Percentiles rank a stretch among this genome's conserved stretches.
Conservation (phyloP, 2,797 vertebrate species). For the Alosa sapidissima region DNA sequence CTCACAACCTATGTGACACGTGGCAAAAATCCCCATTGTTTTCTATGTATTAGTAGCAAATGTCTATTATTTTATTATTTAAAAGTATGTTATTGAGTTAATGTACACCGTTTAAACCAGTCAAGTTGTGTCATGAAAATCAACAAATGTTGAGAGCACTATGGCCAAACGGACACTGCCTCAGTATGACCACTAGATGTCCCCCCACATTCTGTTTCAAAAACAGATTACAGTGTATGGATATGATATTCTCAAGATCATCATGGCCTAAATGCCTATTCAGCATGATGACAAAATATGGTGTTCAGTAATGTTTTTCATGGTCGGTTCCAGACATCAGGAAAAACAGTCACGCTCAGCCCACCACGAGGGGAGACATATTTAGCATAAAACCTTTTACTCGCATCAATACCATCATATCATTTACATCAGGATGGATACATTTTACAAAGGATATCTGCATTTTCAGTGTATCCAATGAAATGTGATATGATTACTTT, state of each 20-base stretch:
- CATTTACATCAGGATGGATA: not conserved
- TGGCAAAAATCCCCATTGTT: not conserved
- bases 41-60: not conserved
- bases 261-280: not conserved
- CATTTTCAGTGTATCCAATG: not conserved
- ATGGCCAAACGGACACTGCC: not conserved
- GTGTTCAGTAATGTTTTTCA: not conserved
- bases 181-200: not conserved
- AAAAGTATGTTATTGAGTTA: not conserved
- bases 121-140: not conserved
- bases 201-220: not conserved
- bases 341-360: not conserved
- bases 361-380: not conserved
- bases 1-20: not conserved
- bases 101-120: not conserved
- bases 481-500: not conserved
- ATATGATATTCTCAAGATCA: not conserved
- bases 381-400: constrained; percentile 14
- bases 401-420: not conserved
- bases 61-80: not conserved
- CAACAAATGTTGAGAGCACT: not conserved
- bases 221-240: not conserved
- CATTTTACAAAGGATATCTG: not conserved
- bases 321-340: not conserved
- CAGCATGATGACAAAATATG: not conserved